Evolutionary conservation across 1,140 invertebrate species (phyloP), one percentile per base, ranked within the genome.

Genomic region (Pseudomyrmex pallidus): DNA sequence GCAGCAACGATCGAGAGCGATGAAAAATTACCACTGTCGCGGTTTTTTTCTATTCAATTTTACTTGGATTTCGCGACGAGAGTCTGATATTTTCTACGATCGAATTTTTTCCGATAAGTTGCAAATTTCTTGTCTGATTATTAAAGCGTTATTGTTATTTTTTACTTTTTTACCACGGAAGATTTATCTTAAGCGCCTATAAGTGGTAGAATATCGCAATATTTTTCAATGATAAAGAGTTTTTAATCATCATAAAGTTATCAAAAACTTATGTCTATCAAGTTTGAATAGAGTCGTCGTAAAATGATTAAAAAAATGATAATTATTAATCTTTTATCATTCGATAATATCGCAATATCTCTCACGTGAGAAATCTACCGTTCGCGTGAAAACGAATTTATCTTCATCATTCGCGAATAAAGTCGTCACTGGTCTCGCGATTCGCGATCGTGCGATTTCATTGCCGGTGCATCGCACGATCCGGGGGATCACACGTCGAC

Each of bases 401-500:
- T 35, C 7, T 35, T 35, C 5, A 35, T 35, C 35, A 8, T 12
- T 52, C 13, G 13, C 22, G 61, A 64, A 64, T 64, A 17, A 48
- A 10, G 13, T 52, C 5, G 73, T 62, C 12, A 5, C n/a, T 63
- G 62, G 5, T 35, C 35, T 35, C 59, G 20, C 20, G 57, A n/a
- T 35, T 59, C 13, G 44, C 72, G 20, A 74, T 62, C 56, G 44
- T 74, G 72, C 20, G 44, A 74, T 64, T 3, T 67, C 50, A 67
- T 22, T 56, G 12, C 48, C 17, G 17, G 17, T 54, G 52, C 48
- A 66, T 66, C 22, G 35, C 35, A 44, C 52, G 20, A 72, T 66
- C 76, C 66, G n/a, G 56, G 35, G 5, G 35, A 35, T 35, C 35
- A 35, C 64, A 78, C 63, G 64, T 86, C 80, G 64, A 77, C 72